Evolutionary conservation across 1,140 invertebrate genomes (phyloP).

Genomic region (Uloborus diversus): DNA sequence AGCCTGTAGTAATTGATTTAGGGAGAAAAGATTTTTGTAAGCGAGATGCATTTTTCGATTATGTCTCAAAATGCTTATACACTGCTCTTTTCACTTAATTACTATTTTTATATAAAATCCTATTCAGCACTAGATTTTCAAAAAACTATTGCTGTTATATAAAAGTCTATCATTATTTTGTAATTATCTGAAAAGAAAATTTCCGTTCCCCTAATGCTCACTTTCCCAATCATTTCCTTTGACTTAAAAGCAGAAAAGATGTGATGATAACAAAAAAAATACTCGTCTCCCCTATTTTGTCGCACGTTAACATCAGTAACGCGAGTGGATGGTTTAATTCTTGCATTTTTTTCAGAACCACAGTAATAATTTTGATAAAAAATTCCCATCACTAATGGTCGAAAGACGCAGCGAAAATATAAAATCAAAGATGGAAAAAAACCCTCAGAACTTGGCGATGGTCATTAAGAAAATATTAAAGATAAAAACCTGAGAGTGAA

Average conservation of each 20-base stretch:
- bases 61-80: no score
- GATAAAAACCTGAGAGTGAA: background rate
- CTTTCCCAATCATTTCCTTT: background rate
- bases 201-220: background rate
- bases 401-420: conserved; percentile 10
- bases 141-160: conserved; percentile 3
- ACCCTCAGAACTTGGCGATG: background rate
- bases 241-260: background rate
- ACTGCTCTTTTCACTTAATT: background rate
- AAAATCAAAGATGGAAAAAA: background rate
- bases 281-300: background rate
- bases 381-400: conserved; percentile 21
- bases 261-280: conserved; percentile 29
- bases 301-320: background rate
- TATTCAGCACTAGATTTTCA: no score
- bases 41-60: no score
- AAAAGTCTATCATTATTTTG: conserved; percentile 38
- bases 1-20: no score
- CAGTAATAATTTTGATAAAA: conserved; percentile 38
- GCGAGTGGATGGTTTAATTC: conserved; percentile 5
- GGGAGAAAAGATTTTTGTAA: no score
- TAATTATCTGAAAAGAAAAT: conserved; percentile 24
- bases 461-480: conserved; percentile 51
- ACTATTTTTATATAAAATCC: conserved; percentile 27
- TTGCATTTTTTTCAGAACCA: background rate